Conservation (phyloP, 2,888 invertebrate genomes). For the Mesoligia furuncula region DNA sequence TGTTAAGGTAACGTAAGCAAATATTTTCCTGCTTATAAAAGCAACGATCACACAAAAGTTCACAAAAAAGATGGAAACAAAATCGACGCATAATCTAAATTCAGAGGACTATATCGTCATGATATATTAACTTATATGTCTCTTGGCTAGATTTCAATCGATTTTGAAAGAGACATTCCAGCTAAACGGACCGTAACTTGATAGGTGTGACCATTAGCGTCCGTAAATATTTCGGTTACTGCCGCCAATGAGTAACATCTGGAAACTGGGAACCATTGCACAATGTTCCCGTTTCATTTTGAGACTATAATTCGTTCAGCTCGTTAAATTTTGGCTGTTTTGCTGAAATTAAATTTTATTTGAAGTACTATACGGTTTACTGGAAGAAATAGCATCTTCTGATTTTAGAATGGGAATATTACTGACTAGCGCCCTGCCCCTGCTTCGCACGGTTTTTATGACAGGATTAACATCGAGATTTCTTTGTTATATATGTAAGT, state of each 20-base stretch:
- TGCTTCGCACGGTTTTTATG: too few species aligned
- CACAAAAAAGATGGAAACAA: neutral
- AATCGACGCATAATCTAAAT: neutral
- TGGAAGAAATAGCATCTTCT: neutral
- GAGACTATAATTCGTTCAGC: conserved; percentile 70
- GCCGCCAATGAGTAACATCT: conserved; percentile 70
- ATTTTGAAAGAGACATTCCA: conserved; percentile 51
- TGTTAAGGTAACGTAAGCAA: neutral
- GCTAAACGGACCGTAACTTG: conserved; percentile 63
- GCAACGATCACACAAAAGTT: neutral
- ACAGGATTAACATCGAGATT: too few species aligned
- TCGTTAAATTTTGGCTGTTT: conserved; percentile 59
- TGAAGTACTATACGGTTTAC: conserved; percentile 1
- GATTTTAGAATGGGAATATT: neutral
- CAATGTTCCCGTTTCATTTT: conserved; percentile 67
- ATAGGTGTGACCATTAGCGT: conserved; percentile 66
- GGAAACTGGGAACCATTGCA: conserved; percentile 66
- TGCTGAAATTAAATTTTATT: conserved; percentile 40
- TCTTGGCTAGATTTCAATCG: conserved; percentile 25
- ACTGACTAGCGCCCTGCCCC: neutral
- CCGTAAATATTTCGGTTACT: conserved; percentile 71
- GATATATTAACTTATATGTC: neutral
- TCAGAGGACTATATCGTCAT: neutral
- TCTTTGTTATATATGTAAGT: neutral
- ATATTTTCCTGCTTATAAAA: conserved; percentile 14